Evolutionary conservation across 2,797 vertebrate species (phyloP), one percentile per base, ranked within the genome.

Genomic region (Gobionotothen gibberifrons): DNA sequence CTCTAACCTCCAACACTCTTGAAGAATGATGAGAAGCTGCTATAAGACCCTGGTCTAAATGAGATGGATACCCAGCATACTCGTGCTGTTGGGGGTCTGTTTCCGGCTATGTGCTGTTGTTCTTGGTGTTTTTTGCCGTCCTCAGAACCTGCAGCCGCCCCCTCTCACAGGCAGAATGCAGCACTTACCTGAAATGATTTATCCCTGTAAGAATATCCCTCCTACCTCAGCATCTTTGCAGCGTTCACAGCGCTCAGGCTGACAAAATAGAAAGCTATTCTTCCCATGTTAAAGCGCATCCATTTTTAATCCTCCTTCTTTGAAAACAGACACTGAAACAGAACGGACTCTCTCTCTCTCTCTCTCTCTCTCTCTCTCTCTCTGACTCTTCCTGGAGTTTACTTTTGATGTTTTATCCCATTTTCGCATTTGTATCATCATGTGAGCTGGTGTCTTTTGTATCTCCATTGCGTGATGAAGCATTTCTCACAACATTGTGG

Each of bases 241-340:
- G 64, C 55, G 16, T 61, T 68, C 63, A 53, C 59, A 53, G 69
- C 16, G 47, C 74, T 82, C 71, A 77, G 78, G 72, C 60, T 74
- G 84, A 80, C 82, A 86, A 89, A 85, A 81, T 69, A 86, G 68
- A 76, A 63, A 61, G 19, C 74, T 63, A 65, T 72, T 82, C 82
- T 74, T 69, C 54, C 70, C 78, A 72, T 74, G 72, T 88, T 69
- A 82, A 76, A 75, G 75, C 47, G 48, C 84, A 86, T 85, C 74
- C 83, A 87, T 91, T 85, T 93, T 89, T 85, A 89, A 87, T 87
- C 74, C 67, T 19, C 5, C 17, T 44, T 42, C 59, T 62, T 58
- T 61, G 53, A 72, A 61, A 14, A n/a, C 56, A 54, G 51, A 59
- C 40, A 22, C 36, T 69, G 40, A 66, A 43, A 75, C 61, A 60